Evolutionary conservation across 2,888 invertebrate species (phyloP).

Genomic region (Cheiracanthium punctorium): DNA sequence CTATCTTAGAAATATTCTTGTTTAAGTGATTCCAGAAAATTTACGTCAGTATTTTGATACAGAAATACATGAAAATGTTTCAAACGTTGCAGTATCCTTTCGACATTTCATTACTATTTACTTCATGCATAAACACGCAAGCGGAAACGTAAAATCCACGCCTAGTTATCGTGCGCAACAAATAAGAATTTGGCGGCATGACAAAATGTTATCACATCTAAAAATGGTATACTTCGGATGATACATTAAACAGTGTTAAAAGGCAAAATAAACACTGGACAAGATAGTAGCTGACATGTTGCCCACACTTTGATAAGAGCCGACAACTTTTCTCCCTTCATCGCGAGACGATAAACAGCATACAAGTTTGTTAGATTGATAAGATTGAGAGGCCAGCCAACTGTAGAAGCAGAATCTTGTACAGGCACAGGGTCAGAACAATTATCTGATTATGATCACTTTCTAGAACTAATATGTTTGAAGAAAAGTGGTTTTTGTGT

Average conservation of each 20-base stretch:
- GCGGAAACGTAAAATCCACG: not conserved
- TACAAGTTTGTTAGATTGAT: constrained; percentile 24
- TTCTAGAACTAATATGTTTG: constrained; percentile 9
- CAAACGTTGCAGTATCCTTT: too few species aligned
- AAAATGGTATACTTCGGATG: constrained; percentile 49
- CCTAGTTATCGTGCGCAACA: not conserved
- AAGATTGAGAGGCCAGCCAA: constrained; percentile 40
- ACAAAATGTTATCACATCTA: constrained; percentile 41
- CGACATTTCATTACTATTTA: too few species aligned
- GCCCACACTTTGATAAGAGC: not conserved
- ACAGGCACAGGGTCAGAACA: constrained; percentile 8
- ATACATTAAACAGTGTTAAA: constrained; percentile 43
- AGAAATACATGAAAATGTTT: too few species aligned
- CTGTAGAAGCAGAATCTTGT: constrained; percentile 25
- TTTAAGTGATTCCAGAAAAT: too few species aligned
- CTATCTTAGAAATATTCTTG: too few species aligned
- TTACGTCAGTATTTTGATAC: too few species aligned
- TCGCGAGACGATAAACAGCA: constrained; percentile 6
- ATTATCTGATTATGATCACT: constrained; percentile 31
- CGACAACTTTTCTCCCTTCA: not conserved
- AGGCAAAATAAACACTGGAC: constrained; percentile 41
- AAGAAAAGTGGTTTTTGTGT: constrained; percentile 16
- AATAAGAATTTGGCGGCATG: not conserved
- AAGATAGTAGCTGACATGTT: constrained; percentile 12
- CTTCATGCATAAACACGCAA: not conserved